Evolutionary conservation across 2,113 vertebrate species (phyloP), one percentile per base, ranked within the genome.

Genomic region (Bubalus kerabau): DNA sequence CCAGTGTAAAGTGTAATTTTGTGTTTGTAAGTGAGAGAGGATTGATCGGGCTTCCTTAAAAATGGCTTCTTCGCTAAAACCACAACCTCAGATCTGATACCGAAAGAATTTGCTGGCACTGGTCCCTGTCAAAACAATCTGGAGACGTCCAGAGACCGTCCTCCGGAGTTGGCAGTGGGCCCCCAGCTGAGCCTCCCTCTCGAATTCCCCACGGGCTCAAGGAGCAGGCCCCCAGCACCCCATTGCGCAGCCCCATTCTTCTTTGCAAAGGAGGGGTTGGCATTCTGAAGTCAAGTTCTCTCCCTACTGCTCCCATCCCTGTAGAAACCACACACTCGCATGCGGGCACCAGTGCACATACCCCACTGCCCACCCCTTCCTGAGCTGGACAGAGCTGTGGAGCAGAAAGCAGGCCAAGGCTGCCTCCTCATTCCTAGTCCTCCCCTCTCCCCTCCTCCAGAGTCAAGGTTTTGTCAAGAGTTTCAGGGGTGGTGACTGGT

Each of bases 381-480:
- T 97, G 96, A 96, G 97, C 95, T 96, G 62, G 97, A n/a, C 86
- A 46, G 90, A 96, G 88, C 87, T 96, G 94, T 97, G 96, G 94
- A 83, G 80, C 98, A 93, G 90, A 78, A 92, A 96, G 92, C 98
- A 52, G 83, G 97, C 95, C 84, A 95, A 95, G 64, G 32, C 59
- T 40, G 7, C 87, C 74, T 83, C 23, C 71, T 93, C 64, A 30
- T 95, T 87, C 88, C 83, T 92, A 91, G 88, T 82, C 0, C 95
- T 95, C 96, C 96, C 96, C 87, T 9, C 92, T 30, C 48, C 94
- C 98, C 95, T 97, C 96, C 97, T 98, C 93, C 16, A 80, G 90
- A 98, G 97, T 97, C 96, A 94, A 97, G 98, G 97, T 98, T 98
- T 97, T 98, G 86, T 98, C 97, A 96, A 50, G 95, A 97, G 96